These are phyloP conservation scores for Gerris buenoi DNA, from an alignment of 1,140 invertebrate species.

Conservation along the genomic window DNA sequence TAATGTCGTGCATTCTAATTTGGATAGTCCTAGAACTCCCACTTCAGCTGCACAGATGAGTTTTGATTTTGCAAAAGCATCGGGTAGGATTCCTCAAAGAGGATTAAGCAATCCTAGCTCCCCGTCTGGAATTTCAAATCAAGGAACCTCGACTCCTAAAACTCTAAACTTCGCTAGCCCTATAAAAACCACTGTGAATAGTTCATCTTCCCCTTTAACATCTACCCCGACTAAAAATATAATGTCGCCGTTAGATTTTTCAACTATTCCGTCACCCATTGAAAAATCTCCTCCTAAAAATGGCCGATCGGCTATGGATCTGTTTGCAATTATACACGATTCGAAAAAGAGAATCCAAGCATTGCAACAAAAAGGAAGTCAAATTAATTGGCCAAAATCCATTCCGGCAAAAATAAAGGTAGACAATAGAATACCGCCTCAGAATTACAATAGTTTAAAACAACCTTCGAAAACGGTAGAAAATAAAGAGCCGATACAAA, in stretches of 20 bases:
- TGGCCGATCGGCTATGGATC: constrained; percentile 57
- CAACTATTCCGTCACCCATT: constrained; percentile 20
- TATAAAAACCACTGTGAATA: no score
- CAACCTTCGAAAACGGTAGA: background rate
- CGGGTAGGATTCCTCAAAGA: no score
- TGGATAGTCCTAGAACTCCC: no score
- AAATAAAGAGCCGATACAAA: background rate
- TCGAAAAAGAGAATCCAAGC: constrained; percentile 59
- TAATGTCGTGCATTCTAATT: no score
- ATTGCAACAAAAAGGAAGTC: constrained; percentile 10
- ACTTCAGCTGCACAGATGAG: no score
- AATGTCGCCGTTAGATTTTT: constrained; percentile 12
- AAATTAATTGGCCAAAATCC: constrained; percentile 17
- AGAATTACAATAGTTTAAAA: constrained; percentile 1
- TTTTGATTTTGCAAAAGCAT: no score
- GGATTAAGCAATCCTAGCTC: no score
- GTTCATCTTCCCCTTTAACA: constrained; percentile 12
- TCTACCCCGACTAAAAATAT: constrained; percentile 20
- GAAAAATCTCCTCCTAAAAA: constrained; percentile 32
- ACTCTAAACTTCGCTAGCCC: no score
- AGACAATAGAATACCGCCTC: no score
- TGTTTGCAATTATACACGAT: constrained; percentile 61
- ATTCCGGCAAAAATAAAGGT: constrained; percentile 14
- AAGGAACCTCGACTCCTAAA: no score
- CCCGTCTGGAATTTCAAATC: no score